Conservation (phyloP, 2,797 vertebrate species). For the Enoplosus armatus region DNA sequence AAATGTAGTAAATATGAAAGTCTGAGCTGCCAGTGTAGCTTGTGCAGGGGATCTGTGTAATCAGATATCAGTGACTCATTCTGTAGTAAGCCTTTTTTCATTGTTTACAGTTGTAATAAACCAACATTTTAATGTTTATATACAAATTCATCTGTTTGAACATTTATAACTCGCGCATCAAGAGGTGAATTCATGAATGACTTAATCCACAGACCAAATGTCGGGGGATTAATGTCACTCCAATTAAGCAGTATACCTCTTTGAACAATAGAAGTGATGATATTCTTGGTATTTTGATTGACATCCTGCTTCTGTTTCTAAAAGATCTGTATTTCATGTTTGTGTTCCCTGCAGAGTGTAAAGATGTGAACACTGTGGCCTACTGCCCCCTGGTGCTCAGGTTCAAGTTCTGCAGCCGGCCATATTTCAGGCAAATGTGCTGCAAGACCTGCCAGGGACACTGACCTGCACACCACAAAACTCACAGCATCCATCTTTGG, state of each 20-base stretch:
- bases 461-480: constrained; percentile 76
- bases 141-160: not conserved
- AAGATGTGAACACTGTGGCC: constrained; percentile 99
- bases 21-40: not conserved
- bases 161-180: not conserved
- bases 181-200: constrained; percentile 15
- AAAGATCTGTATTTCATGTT: constrained; percentile 11
- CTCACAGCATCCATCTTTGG: constrained; percentile 49
- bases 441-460: constrained; percentile 99
- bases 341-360: constrained; percentile 88
- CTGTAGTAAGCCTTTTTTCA: not conserved
- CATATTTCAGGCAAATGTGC: constrained; percentile 99
- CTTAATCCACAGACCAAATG: constrained; percentile 37
- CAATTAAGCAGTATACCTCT: constrained; percentile 16
- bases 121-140: not conserved
- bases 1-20: not conserved
- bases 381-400: constrained; percentile 99
- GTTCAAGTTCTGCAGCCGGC: constrained; percentile 98
- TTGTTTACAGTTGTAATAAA: not conserved
- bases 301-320: constrained; percentile 19
- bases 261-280: constrained; percentile 24
- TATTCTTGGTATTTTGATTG: constrained; percentile 24
- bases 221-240: constrained; percentile 27
- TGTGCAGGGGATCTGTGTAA: not conserved
- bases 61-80: not conserved